These are phyloP conservation scores for Polyommatus icarus DNA, from an alignment of 2,888 invertebrate species.

Conservation along the genomic window DNA sequence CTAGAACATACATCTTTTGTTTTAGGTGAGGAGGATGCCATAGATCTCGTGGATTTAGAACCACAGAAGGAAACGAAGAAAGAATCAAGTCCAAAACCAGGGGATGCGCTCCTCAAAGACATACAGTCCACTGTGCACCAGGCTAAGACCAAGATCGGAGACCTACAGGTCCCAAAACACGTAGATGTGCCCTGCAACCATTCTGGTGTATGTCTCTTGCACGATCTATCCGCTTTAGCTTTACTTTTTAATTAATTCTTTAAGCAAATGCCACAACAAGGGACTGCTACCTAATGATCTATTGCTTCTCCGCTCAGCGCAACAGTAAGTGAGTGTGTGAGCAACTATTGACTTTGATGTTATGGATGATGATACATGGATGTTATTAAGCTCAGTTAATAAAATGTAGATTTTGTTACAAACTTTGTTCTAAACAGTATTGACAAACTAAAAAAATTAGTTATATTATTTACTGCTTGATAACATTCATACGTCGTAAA, in stretches of 20 bases:
- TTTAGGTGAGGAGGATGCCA: slow-evolving; percentile 69
- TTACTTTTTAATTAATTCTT: slow-evolving; percentile 32
- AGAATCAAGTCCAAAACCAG: slow-evolving; percentile 61
- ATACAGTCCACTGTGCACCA: slow-evolving; percentile 80
- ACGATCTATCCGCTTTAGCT: slow-evolving; percentile 63
- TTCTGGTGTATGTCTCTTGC: slow-evolving; percentile 71
- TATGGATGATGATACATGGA: background rate
- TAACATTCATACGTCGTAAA: background rate
- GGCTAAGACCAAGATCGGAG: slow-evolving; percentile 82
- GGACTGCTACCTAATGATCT: background rate
- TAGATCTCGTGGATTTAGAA: slow-evolving; percentile 58
- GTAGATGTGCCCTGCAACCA: slow-evolving; percentile 64
- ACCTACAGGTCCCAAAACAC: slow-evolving; percentile 79
- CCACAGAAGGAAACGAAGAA: slow-evolving; percentile 48
- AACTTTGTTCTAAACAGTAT: too few species aligned
- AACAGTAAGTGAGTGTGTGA: background rate
- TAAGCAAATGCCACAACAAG: background rate
- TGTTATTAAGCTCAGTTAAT: background rate
- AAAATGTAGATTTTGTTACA: background rate
- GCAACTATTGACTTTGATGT: background rate
- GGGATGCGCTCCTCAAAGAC: slow-evolving; percentile 70
- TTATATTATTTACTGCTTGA: background rate
- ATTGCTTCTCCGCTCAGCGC: background rate
- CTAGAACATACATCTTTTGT: background rate
- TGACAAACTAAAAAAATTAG: background rate